Base-by-base conservation (phyloP, 2,888 invertebrate genomes). In the Drosophila atripex region DNA sequence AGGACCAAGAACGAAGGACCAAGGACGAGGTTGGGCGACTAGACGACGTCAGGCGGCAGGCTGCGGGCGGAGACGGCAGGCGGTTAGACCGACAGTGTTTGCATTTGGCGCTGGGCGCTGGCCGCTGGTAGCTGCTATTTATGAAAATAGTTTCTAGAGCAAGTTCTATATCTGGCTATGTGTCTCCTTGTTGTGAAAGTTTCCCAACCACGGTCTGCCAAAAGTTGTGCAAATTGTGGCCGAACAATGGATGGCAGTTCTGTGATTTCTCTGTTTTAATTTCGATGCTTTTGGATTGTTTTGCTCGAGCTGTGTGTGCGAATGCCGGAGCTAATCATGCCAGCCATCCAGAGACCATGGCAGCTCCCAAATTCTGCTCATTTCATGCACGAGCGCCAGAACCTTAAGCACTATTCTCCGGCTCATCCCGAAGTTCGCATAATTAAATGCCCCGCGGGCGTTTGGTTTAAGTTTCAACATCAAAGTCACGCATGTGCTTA, bases 151-250 rank as follows among this genome's bases (percentile, higher is more conserved):
- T 73, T 73, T 64, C 52, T 41, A n/a, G 39, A 63, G 68, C 77
- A 80, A 75, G 47, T 75, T 76, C 41, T 49, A 66, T 43, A 50
- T 43, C 32, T 43, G n/a, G 16, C 35, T 21, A 16, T 50, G 46
- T 58, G 30, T 54, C 28, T 59, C 21, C 58, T 32, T 71, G 59
- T 56, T 77, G 60, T 55, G 57, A 83, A 83, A 83, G 65, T 86
- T 83, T 83, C 73, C 69, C 64, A 83, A 83, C 82, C 82, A 75
- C 86, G 71, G 78, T 56, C 72, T 73, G 72, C 56, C 71, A 78
- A 86, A 84, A 86, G 87, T 84, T 86, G 78, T 73, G 76, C 80
- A 86, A 86, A 84, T 84, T 79, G 79, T 86, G 85, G 82, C 73
- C 69, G 70, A 75, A 73, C 72, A 77, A 79, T 79, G 73, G 77